Conservation (phyloP, 2,113 vertebrate genomes). For the Pluvialis apricaria region DNA sequence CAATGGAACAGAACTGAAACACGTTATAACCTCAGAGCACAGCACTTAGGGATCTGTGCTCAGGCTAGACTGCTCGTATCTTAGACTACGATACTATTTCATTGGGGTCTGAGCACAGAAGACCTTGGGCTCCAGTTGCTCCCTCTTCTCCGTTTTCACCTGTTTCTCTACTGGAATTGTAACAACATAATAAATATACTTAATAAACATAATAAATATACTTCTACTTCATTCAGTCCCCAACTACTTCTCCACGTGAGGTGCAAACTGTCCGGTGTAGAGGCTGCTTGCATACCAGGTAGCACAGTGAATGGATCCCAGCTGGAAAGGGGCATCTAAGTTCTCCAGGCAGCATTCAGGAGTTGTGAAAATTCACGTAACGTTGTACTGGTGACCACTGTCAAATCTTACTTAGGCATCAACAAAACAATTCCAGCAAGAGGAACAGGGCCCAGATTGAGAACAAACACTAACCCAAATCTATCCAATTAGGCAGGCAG, state of each 20-base stretch:
- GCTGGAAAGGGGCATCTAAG: neutral
- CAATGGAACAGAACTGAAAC: neutral
- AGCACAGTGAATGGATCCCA: neutral
- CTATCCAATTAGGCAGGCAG: too few relatives aligned
- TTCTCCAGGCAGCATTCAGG: neutral
- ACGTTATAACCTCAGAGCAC: neutral
- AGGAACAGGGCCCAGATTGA: neutral
- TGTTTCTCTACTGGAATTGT: neutral
- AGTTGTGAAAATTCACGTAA: neutral
- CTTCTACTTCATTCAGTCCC: neutral
- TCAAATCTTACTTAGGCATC: neutral
- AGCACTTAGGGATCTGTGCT: neutral
- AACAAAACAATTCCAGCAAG: neutral
- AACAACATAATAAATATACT: neutral
- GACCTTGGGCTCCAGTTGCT: neutral
- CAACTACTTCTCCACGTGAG: neutral
- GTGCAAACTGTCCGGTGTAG: neutral
- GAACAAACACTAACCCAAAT: neutral
- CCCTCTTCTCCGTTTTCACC: neutral
- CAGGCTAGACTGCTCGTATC: neutral
- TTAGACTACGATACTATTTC: neutral
- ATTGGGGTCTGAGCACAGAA: neutral
- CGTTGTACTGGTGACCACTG: neutral
- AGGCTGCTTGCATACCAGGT: neutral
- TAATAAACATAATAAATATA: neutral